Evolutionary conservation across 2,113 vertebrate species (phyloP).

Genomic region (Microtus oregoni): DNA sequence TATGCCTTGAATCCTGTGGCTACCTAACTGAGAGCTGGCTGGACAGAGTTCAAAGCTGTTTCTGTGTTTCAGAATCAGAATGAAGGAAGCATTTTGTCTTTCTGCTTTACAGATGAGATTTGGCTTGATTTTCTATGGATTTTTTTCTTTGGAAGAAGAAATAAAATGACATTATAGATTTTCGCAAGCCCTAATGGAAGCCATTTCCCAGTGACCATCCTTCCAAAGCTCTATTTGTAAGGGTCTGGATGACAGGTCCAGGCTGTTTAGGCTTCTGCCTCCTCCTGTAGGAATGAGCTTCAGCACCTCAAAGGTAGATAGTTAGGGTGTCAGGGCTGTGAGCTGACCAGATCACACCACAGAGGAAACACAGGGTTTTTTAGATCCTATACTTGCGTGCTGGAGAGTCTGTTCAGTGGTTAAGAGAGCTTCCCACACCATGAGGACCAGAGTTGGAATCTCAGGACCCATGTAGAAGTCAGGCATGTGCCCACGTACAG

Average conservation of each 20-base stretch:
- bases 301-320: not conserved
- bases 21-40: not conserved
- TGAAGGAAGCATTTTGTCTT: not conserved
- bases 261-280: not conserved
- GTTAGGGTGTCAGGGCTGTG: no score
- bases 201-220: not conserved
- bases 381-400: not conserved
- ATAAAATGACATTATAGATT: not conserved
- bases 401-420: not conserved
- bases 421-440: not conserved
- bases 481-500: not conserved
- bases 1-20: not conserved
- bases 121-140: not conserved
- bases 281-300: not conserved
- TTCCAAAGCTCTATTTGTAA: not conserved
- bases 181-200: not conserved
- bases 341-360: no score
- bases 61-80: not conserved
- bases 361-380: not conserved
- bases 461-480: not conserved
- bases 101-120: not conserved
- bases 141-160: not conserved
- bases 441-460: not conserved
- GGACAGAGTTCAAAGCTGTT: not conserved
- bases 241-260: not conserved